Conservation (phyloP, 2,888 invertebrate genomes). For the Ganaspis brasiliensis region DNA sequence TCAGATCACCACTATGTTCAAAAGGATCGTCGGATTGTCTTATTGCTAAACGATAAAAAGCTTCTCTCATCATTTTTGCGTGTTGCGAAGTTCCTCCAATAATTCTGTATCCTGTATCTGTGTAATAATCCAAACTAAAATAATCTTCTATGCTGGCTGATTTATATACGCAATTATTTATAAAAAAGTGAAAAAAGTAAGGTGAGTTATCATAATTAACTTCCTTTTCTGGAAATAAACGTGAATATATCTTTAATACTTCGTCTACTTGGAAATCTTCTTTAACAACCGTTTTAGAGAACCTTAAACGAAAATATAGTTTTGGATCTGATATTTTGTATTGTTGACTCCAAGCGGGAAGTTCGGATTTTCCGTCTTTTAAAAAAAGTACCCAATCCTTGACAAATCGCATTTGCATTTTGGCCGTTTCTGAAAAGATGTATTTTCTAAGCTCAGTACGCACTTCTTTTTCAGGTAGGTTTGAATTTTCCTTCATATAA, state of each 20-base stretch:
- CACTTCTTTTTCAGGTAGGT: neutral
- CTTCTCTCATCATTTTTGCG: neutral
- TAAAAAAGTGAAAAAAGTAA: neutral
- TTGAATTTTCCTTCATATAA: neutral
- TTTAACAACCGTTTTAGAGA: neutral
- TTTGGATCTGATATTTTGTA: neutral
- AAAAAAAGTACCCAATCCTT: neutral
- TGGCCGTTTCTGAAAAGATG: neutral
- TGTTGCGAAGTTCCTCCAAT: neutral
- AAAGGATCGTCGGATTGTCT: neutral
- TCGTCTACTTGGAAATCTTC: neutral
- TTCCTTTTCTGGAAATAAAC: too few relatives aligned
- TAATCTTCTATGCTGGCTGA: neutral
- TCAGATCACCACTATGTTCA: neutral
- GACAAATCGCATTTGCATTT: neutral
- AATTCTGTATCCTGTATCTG: neutral
- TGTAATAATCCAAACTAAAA: neutral
- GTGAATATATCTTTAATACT: neutral
- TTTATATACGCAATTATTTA: neutral
- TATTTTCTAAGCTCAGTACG: neutral
- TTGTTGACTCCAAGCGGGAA: neutral
- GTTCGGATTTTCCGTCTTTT: neutral
- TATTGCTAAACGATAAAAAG: neutral
- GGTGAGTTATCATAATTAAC: too few relatives aligned
- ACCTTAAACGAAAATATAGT: neutral